Base-by-base conservation (phyloP, 2,113 vertebrate species). In the Podarcis muralis region DNA sequence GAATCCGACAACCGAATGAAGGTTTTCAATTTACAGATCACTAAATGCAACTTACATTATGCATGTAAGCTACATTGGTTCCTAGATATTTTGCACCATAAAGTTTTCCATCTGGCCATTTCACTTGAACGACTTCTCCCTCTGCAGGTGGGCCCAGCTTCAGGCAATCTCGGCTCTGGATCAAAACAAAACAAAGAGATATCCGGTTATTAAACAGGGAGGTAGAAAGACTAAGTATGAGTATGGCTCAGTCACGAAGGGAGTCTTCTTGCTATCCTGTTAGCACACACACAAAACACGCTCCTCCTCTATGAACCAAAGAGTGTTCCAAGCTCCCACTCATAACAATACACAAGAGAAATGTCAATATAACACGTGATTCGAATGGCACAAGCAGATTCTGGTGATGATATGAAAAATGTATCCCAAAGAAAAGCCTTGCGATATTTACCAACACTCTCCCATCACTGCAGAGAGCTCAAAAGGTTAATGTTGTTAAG, bases 61-160 rank as follows among this genome's bases (percentile, higher is more conserved):
- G 99, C 98, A 98, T 99, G 92, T 98, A 96, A 85, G 97, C 96
- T 84, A 97, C 94, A 87, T 98, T 99, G 80, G 97, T 97, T 94
- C 98, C 98, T 59, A 99, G 96, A 90, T 99, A 99, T 94, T 98
- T 99, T 59, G 98, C 99, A n/a, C 97, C 97, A 16, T 99, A 99
- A 92, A 98, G 97, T 90, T 99, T 98, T 91, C 99, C 99, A 93
- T 99, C 99, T 0, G 99, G 97, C 99, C 99, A 99, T 94, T 99
- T 99, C 88, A 99, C 99, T 96, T 98, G 98, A 84, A 99, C 97
- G 66, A 96, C 96, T 96, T 99, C 98, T 89, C 98, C 99, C 57
- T 98, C 98, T 23, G 98, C 97, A 91, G 99, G 99, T 94, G 98
- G 98, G 32, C 99, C 99, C 71, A 98, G 94, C 87, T 96, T 97